A percentile compares a stretch with the other conserved stretches of the same genome.
Evolutionary conservation across 2,888 invertebrate species (phyloP).

Genomic region (Drosophila leonis): DNA sequence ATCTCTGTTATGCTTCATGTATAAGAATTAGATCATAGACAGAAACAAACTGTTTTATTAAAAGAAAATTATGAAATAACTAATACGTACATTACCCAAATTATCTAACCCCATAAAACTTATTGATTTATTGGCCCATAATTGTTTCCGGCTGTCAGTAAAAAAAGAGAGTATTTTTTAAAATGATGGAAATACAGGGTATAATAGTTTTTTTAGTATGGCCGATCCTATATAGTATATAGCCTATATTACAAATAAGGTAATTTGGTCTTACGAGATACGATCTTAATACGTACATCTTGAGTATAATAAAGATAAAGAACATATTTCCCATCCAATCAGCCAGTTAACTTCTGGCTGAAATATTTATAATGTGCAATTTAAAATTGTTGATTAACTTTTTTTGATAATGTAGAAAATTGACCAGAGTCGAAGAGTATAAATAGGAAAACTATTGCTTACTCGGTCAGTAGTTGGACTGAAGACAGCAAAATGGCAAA

Average conservation of each 20-base stretch:
- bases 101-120: too few species aligned
- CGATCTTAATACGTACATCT: neutral
- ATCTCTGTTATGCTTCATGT: too few species aligned
- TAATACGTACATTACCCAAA: too few species aligned
- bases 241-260: too few species aligned
- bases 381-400: neutral
- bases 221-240: neutral
- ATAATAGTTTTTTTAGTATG: neutral
- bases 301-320: neutral
- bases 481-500: slow-evolving; percentile 14
- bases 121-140: too few species aligned
- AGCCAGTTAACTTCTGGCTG: neutral
- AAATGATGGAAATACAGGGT: neutral
- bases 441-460: slow-evolving; percentile 1
- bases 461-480: neutral
- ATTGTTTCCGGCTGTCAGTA: neutral
- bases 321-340: neutral
- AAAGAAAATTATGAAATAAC: too few species aligned
- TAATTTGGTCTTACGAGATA: too few species aligned
- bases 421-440: slow-evolving; percentile 7
- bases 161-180: neutral
- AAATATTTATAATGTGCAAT: neutral
- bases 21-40: too few species aligned
- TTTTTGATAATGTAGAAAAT: slow-evolving; percentile 5
- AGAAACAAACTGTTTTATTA: too few species aligned